Conservation (phyloP, 2,113 vertebrate species). For the Solenodon paradoxus region DNA sequence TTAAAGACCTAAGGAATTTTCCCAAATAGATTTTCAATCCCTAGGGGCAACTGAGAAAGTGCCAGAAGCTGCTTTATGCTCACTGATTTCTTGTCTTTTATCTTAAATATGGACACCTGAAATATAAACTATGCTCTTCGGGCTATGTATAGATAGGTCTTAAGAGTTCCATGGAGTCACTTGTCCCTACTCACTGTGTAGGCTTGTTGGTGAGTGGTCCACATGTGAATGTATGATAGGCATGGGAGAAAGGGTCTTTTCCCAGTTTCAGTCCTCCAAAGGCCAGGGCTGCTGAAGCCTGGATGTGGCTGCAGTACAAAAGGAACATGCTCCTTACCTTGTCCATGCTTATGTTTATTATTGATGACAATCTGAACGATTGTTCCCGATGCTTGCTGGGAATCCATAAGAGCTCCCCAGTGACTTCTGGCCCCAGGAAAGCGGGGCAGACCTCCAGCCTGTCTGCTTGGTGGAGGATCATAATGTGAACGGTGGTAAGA, state of each 20-base stretch:
- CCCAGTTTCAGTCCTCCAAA: not conserved
- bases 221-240: not conserved
- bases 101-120: not conserved
- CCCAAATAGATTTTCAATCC: not conserved
- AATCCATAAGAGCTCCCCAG: slow-evolving; percentile 80
- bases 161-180: not conserved
- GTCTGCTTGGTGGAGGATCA: slow-evolving; percentile 75
- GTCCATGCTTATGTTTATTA: slow-evolving; percentile 85
- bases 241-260: not conserved
- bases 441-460: slow-evolving; percentile 73
- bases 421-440: slow-evolving; percentile 80
- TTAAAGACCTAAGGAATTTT: slow-evolving; percentile 13
- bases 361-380: slow-evolving; percentile 89
- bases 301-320: not conserved
- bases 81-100: not conserved
- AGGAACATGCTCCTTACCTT: slow-evolving; percentile 77
- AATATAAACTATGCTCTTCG: not conserved
- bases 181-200: not conserved
- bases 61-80: not conserved
- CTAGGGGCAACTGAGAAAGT: not conserved
- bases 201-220: not conserved
- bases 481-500: slow-evolving; percentile 85
- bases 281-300: not conserved
- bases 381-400: slow-evolving; percentile 85
- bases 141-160: not conserved